Conservation (phyloP, 2,797 vertebrate genomes). For the Argentina silus region DNA sequence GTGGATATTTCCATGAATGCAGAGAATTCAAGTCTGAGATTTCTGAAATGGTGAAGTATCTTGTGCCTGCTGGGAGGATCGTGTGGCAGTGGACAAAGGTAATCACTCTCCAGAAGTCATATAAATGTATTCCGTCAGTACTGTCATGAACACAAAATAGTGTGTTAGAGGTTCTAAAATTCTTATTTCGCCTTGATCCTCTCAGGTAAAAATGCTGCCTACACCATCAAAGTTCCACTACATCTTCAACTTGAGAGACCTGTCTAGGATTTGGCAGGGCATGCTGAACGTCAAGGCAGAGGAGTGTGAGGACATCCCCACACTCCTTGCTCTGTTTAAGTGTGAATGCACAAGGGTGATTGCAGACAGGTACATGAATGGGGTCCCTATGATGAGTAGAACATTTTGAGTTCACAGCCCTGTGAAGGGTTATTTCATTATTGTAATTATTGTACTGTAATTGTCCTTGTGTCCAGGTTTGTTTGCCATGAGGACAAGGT, state of each 20-base stretch:
- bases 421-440: neutral
- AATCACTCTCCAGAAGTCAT: conserved; percentile 13
- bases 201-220: conserved; percentile 83
- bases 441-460: neutral
- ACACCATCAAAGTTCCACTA: conserved; percentile 91
- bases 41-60: conserved; percentile 58
- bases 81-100: conserved; percentile 88
- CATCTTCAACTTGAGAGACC: conserved; percentile 87
- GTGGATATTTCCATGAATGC: conserved; percentile 80
- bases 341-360: conserved; percentile 71
- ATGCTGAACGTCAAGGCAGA: conserved; percentile 82
- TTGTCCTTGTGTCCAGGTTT: conserved; percentile 62
- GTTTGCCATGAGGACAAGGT: conserved; percentile 77
- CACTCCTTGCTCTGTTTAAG: conserved; percentile 78
- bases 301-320: conserved; percentile 69
- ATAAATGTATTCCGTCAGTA: neutral
- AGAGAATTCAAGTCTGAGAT: conserved; percentile 79
- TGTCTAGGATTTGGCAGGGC: conserved; percentile 90
- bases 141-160: neutral
- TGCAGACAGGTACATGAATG: conserved; percentile 71
- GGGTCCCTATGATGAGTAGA: neutral
- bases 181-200: conserved; percentile 75
- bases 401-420: neutral
- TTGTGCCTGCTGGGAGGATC: conserved; percentile 82
- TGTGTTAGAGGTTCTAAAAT: conserved; percentile 21